phyloP scores from a whole-genome alignment of 2,888 invertebrate genomes.

The Sphinx pinastri region DNA sequence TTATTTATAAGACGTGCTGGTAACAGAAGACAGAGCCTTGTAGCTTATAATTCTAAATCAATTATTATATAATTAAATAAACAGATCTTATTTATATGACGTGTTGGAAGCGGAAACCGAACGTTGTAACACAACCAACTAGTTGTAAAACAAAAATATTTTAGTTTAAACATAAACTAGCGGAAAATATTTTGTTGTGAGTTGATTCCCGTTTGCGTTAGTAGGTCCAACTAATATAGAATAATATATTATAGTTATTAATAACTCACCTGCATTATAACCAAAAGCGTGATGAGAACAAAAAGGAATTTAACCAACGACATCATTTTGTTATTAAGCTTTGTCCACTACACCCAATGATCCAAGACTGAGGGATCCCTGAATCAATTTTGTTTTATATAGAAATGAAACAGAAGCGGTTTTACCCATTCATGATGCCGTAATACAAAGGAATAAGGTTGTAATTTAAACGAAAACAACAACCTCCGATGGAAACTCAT shows the following conservation, averaged over 20 bases:
- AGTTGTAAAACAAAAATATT: too few species aligned
- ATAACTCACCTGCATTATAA: slow-evolving; percentile 38
- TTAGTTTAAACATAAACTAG: too few species aligned
- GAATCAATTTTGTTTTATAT: slow-evolving; percentile 8
- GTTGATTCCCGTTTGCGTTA: too few species aligned
- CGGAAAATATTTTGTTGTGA: too few species aligned
- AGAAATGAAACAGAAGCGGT: background rate
- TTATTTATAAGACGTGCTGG: too few species aligned
- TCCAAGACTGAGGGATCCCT: background rate
- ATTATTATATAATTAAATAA: too few species aligned
- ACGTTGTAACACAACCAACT: too few species aligned
- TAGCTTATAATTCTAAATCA: too few species aligned
- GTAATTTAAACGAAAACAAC: background rate
- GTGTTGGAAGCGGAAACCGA: too few species aligned
- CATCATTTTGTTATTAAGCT: background rate
- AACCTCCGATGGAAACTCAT: background rate
- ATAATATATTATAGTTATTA: background rate
- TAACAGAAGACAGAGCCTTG: too few species aligned
- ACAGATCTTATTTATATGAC: too few species aligned
- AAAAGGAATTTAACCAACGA: background rate
- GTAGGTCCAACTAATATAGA: too few species aligned
- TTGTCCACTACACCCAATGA: background rate
- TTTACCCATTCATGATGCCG: background rate
- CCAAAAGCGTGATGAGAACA: slow-evolving; percentile 5
- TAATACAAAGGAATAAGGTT: background rate